Percentiles rank a stretch among this genome's conserved stretches.
Evolutionary conservation across 2,113 vertebrate species (phyloP).

Genomic region (Brienomyrus longianalis): DNA sequence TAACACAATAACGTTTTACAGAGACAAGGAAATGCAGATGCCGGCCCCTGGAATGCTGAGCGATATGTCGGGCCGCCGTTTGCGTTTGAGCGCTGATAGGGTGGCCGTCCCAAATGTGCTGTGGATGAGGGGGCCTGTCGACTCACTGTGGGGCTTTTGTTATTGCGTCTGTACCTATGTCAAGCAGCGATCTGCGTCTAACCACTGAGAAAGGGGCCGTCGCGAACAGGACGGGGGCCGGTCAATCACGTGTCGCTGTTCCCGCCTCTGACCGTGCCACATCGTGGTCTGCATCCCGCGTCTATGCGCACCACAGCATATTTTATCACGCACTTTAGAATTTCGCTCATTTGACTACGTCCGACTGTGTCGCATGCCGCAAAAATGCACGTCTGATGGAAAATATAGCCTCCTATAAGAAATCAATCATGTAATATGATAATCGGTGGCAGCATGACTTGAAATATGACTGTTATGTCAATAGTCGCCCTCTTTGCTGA

Average conservation of each 20-base stretch:
- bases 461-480: not conserved
- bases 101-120: not conserved
- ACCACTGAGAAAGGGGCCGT: not conserved
- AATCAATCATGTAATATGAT: not conserved
- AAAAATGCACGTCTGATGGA: not conserved
- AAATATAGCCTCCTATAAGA: not conserved
- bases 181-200: not conserved
- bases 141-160: not conserved
- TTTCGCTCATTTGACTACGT: not conserved
- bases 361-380: not conserved
- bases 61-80: not conserved
- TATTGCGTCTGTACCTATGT: not conserved
- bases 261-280: not conserved
- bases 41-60: conserved; percentile 8
- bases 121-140: not conserved
- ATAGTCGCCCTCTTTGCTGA: not conserved
- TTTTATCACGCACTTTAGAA: not conserved
- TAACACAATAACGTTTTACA: conserved; percentile 29
- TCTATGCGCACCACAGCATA: not conserved
- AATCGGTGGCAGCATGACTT: not conserved
- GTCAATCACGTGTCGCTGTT: not conserved
- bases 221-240: not conserved
- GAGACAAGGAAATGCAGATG: conserved; percentile 24
- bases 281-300: not conserved
- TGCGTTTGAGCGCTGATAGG: not conserved